phyloP scores from a whole-genome alignment of 1,140 invertebrate species.

The Drosophila cardini region DNA sequence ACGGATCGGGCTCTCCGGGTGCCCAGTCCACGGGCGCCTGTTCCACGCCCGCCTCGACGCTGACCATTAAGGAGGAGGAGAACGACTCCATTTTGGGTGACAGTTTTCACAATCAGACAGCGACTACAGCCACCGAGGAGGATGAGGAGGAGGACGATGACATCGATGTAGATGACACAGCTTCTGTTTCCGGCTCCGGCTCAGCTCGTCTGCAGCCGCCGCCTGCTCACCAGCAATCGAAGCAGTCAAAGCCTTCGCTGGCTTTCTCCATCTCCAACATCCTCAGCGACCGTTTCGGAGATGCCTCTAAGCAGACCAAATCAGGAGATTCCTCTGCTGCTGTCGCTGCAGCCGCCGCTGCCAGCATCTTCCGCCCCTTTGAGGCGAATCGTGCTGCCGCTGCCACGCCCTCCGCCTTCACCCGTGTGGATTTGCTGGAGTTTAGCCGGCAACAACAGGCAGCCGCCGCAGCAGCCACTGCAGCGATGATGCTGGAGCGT shows the following conservation, averaged over 20 bases:
- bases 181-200: constrained; percentile 17
- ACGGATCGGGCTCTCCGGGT: constrained; percentile 71
- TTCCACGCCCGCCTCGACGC: constrained; percentile 72
- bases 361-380: constrained; percentile 78
- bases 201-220: constrained; percentile 62
- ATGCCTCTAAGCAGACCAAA: constrained; percentile 52
- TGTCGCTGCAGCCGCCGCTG: constrained; percentile 35
- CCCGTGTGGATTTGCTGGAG: constrained; percentile 77
- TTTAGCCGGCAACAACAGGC: constrained; percentile 81
- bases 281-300: constrained; percentile 82
- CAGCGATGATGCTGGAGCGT: constrained; percentile 83
- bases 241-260: constrained; percentile 71
- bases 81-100: constrained; percentile 81
- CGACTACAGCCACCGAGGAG: constrained; percentile 64
- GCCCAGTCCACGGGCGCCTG: constrained; percentile 60
- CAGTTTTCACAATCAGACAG: constrained; percentile 76
- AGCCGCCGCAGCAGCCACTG: constrained; percentile 75
- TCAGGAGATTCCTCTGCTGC: constrained; percentile 30
- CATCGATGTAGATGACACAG: constrained; percentile 75
- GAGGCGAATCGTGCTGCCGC: constrained; percentile 65
- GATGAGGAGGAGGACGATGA: constrained; percentile 71
- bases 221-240: constrained; percentile 75
- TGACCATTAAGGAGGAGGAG: constrained; percentile 83
- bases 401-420: constrained; percentile 80
- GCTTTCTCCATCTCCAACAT: constrained; percentile 84